Evolutionary conservation across 2,113 vertebrate species (phyloP).

Genomic region (Chlorodrepanis virens): DNA sequence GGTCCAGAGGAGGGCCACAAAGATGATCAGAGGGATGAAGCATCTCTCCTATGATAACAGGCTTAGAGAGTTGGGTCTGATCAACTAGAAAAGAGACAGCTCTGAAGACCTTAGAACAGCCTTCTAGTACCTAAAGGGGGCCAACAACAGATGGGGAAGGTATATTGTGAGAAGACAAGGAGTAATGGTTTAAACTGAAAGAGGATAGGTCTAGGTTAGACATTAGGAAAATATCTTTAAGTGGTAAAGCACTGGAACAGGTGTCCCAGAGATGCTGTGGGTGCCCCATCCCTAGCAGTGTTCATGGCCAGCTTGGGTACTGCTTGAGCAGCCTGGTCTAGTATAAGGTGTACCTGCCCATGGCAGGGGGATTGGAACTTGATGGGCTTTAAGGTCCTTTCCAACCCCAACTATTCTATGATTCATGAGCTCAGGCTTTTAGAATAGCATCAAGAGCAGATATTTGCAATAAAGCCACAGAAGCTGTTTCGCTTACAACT

Average conservation of each 20-base stretch:
- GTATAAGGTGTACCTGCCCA: background rate
- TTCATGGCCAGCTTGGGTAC: background rate
- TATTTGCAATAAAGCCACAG: background rate
- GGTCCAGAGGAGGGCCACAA: background rate
- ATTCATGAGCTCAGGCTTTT: background rate
- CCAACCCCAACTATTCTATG: background rate
- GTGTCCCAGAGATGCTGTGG: background rate
- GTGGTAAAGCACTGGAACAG: background rate
- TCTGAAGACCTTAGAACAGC: background rate
- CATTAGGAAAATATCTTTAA: background rate
- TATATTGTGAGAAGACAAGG: background rate
- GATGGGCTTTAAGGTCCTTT: background rate
- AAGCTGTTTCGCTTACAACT: background rate
- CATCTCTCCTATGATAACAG: background rate
- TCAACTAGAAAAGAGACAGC: background rate
- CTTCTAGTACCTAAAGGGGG: background rate
- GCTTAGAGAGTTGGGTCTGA: background rate
- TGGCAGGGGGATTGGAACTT: background rate
- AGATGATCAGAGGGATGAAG: background rate
- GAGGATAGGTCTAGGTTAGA: background rate
- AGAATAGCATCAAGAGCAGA: background rate
- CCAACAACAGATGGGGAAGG: background rate
- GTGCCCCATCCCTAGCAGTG: background rate
- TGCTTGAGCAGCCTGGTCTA: background rate
- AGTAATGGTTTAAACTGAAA: background rate